Evolutionary conservation across 1,140 invertebrate genomes (phyloP), one percentile per base, ranked within the genome.

Genomic region (Plectrocnemia conspersa): DNA sequence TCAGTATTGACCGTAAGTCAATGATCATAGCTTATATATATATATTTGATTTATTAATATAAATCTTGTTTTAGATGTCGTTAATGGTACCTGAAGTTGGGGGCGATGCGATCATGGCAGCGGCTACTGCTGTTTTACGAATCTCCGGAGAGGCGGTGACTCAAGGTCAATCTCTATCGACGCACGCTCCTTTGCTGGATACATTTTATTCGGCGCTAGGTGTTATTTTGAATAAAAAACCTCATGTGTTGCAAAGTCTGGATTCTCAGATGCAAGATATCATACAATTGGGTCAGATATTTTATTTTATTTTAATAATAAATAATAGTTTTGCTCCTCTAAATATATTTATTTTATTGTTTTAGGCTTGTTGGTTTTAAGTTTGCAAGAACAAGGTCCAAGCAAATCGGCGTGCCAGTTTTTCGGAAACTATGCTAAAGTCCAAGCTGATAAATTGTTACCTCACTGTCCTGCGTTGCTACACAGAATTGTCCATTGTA

Each of bases 361-460:
- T 61, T 24, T 64, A 82, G 81, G 73, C 33, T 72, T 77, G 36
- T 49, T 70, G 27, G 78, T 77, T 54, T 69, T 86, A 47, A 66
- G 70, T 18, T 63, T 85, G 53, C 78, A 80, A 59, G 84, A 86
- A 71, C 67, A 73, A 50, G 70, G 72, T 16, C 78, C 79, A 5
- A 75, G 85, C 21, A 82, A 82, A 44, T 61, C 64, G 24, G 68
- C 68, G 38, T 73, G 71, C 63, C 40, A 47, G 16, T 75, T 69
- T 65, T 66, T 73, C 49, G 61, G 58, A 15, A 64, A 65, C 59
- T 65, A 73, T 41, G 67, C 67, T 33, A 54, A 46, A 52, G 54
- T 49, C 16, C 64, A 66, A 6, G 59, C 71, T 11, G 33, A 16
- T 18, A 60, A 64, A 22, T 58, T 73, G 54, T 64, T 64, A 29